A percentile compares a stretch with the other conserved stretches of the same genome.
phyloP scores from a whole-genome alignment of 2,888 invertebrate genomes.

The Anodontia alba region DNA sequence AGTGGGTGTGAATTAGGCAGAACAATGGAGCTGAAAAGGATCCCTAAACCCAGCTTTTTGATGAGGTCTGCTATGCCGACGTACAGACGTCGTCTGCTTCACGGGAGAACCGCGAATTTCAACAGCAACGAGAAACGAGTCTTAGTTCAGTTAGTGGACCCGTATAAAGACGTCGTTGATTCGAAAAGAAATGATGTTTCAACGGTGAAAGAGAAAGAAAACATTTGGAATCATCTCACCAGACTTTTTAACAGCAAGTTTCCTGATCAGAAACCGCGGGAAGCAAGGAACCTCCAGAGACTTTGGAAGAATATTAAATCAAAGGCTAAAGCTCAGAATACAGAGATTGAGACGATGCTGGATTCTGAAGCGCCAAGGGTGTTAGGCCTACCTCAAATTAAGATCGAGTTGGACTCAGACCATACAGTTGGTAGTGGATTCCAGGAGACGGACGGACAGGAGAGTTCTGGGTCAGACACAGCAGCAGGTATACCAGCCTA shows the following conservation, averaged over 20 bases:
- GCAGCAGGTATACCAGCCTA: not conserved
- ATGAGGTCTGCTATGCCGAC: not conserved
- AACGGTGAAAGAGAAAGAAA: not conserved
- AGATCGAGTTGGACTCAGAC: not conserved
- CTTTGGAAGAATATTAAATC: conserved; percentile 9
- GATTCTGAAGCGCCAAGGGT: not conserved
- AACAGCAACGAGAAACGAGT: not conserved
- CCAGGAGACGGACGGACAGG: not conserved
- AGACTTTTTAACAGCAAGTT: not conserved
- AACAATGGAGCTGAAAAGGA: not conserved
- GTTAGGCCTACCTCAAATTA: too few species aligned
- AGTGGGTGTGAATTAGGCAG: too few species aligned
- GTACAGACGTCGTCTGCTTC: not conserved
- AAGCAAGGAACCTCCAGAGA: not conserved
- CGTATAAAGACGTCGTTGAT: not conserved
- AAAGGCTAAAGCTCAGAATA: not conserved
- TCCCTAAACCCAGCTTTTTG: not conserved
- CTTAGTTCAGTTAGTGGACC: not conserved
- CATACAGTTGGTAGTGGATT: not conserved
- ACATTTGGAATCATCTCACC: conserved; percentile 1
- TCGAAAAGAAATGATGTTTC: conserved; percentile 4
- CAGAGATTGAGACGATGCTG: not conserved
- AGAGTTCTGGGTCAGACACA: not conserved
- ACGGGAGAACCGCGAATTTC: conserved; percentile 14
- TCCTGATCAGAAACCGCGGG: not conserved